Evolutionary conservation across 2,888 invertebrate genomes (phyloP).

Genomic region (Tipula confusa): DNA sequence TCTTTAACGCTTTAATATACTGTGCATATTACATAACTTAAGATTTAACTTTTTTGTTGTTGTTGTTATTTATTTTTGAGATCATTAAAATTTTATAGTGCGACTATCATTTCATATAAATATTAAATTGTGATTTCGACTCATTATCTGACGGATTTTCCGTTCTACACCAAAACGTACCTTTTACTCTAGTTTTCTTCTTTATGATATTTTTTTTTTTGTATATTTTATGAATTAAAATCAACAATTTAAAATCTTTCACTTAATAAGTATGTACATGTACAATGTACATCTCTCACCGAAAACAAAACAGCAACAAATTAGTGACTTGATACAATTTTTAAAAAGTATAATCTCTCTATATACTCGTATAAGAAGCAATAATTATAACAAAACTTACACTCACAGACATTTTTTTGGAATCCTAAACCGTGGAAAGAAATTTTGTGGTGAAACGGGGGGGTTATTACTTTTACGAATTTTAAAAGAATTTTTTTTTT

Average conservation of each 20-base stretch:
- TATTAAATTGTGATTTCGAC: background rate
- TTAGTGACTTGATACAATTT: background rate
- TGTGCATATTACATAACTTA: background rate
- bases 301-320: background rate
- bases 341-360: background rate
- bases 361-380: too few relatives aligned
- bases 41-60: background rate
- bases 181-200: constrained; percentile 25
- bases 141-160: background rate
- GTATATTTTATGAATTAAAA: background rate
- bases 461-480: background rate
- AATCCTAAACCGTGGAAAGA: constrained; percentile 20
- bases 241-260: background rate
- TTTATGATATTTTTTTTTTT: background rate
- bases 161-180: background rate
- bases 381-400: background rate
- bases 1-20: background rate
- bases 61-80: background rate
- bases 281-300: background rate
- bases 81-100: background rate
- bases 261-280: background rate
- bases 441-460: background rate
- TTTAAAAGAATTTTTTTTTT: too few relatives aligned
- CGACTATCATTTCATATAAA: background rate
- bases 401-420: constrained; percentile 4